A percentile compares a stretch with the other conserved stretches of the same genome.
These are phyloP conservation scores for Flexamia atlantica DNA, from an alignment of 2,888 invertebrate species.

Conservation along the genomic window DNA sequence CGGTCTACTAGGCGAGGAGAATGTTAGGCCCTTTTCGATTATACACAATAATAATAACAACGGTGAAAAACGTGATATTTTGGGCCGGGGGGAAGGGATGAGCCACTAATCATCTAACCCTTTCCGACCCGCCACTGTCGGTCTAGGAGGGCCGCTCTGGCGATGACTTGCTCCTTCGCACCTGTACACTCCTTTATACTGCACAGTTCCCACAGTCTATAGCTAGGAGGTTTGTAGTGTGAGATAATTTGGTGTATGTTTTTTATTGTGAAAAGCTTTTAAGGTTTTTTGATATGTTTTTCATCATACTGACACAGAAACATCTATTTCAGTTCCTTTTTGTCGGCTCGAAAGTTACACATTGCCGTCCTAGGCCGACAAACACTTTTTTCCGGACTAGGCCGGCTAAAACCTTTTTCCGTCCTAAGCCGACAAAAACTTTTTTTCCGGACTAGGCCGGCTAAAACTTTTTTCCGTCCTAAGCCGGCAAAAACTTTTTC, in stretches of 20 bases:
- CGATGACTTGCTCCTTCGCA: constrained; percentile 6
- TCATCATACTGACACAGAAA: too few species aligned
- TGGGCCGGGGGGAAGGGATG: constrained; percentile 7
- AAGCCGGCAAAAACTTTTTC: too few species aligned
- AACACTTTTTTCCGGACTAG: too few species aligned
- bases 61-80: constrained; percentile 59
- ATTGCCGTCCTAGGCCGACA: too few species aligned
- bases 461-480: too few species aligned
- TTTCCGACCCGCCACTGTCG: neutral
- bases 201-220: neutral
- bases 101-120: constrained; percentile 47
- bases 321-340: too few species aligned
- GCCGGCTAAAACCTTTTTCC: too few species aligned
- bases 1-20: constrained; percentile 26
- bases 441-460: too few species aligned
- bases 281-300: too few species aligned
- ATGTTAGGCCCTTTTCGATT: constrained; percentile 44
- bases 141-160: neutral
- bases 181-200: neutral
- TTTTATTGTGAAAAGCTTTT: neutral
- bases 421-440: too few species aligned
- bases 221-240: neutral
- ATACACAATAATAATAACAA: constrained; percentile 55
- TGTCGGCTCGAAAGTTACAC: too few species aligned
- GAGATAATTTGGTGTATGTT: constrained; percentile 3